These are phyloP conservation scores for Aleiodes leptofemur DNA, from an alignment of 2,888 invertebrate genomes.

Conservation along the genomic window DNA sequence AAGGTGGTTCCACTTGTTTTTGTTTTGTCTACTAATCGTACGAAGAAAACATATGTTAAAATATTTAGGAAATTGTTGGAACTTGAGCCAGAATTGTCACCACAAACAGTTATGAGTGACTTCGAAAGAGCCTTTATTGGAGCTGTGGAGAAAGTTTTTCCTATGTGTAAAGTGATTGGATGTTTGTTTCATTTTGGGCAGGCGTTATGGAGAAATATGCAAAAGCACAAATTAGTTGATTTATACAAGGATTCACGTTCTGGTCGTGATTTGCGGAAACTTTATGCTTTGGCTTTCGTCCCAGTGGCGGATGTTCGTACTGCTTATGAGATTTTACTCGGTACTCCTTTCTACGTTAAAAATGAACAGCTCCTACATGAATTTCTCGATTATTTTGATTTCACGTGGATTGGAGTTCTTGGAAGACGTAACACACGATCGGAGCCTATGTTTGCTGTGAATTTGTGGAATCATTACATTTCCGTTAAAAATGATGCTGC, in stretches of 20 bases:
- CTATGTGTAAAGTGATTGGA: too few relatives aligned
- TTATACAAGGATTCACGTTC: neutral
- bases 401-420: neutral
- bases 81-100: neutral
- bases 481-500: slow-evolving; percentile 23
- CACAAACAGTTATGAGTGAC: neutral
- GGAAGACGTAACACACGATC: neutral
- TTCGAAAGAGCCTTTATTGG: slow-evolving; percentile 4
- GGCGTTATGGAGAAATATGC: neutral
- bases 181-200: too few relatives aligned
- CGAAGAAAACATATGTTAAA: neutral
- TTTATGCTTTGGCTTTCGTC: slow-evolving; percentile 29
- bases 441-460: slow-evolving; percentile 1
- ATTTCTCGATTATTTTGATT: slow-evolving; percentile 20
- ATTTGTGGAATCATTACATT: slow-evolving; percentile 25
- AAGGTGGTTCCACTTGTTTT: neutral
- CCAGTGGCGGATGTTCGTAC: neutral
- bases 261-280: neutral
- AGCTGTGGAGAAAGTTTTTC: neutral
- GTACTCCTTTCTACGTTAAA: neutral
- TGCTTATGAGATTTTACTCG: slow-evolving; percentile 10
- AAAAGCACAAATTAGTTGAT: neutral
- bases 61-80: neutral
- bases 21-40: neutral
- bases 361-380: neutral